Evolutionary conservation across 2,113 vertebrate genomes (phyloP).

Genomic region (Gracilinanus agilis): DNA sequence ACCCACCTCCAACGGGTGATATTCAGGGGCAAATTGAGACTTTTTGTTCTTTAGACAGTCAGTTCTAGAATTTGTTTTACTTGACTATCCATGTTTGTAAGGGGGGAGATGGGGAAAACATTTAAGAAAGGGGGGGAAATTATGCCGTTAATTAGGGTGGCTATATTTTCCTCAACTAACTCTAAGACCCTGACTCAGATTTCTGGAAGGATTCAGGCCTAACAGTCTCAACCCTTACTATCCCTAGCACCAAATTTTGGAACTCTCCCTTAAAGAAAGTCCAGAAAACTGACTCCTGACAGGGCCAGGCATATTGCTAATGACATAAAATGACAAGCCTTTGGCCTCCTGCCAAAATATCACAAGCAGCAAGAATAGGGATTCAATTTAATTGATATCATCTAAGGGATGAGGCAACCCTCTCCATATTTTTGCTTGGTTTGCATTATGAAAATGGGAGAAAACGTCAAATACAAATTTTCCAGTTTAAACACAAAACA

Average conservation of each 20-base stretch:
- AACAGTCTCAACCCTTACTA: constrained; percentile 41
- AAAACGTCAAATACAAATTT: constrained; percentile 45
- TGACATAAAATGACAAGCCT: constrained; percentile 60
- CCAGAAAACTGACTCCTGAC: constrained; percentile 60
- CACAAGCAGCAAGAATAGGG: constrained; percentile 32
- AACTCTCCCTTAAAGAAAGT: constrained; percentile 61
- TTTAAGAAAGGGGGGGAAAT: background rate
- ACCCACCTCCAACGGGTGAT: background rate
- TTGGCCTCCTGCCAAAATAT: constrained; percentile 59
- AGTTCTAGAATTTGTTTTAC: background rate
- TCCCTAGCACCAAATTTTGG: constrained; percentile 58
- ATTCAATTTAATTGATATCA: constrained; percentile 51
- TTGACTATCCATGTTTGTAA: background rate
- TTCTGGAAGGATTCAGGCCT: constrained; percentile 15
- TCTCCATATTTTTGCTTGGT: constrained; percentile 28
- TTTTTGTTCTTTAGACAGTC: background rate
- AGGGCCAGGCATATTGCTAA: constrained; percentile 49
- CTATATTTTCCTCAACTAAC: constrained; percentile 6
- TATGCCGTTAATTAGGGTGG: background rate
- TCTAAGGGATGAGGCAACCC: constrained; percentile 42
- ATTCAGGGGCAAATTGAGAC: background rate
- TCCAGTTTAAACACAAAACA: constrained; percentile 34
- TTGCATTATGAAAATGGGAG: constrained; percentile 27
- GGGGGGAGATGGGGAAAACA: background rate
- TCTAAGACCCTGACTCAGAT: constrained; percentile 14